Base-by-base conservation (phyloP, 1,140 invertebrate genomes). In the Pseudomyrmex gracilis region DNA sequence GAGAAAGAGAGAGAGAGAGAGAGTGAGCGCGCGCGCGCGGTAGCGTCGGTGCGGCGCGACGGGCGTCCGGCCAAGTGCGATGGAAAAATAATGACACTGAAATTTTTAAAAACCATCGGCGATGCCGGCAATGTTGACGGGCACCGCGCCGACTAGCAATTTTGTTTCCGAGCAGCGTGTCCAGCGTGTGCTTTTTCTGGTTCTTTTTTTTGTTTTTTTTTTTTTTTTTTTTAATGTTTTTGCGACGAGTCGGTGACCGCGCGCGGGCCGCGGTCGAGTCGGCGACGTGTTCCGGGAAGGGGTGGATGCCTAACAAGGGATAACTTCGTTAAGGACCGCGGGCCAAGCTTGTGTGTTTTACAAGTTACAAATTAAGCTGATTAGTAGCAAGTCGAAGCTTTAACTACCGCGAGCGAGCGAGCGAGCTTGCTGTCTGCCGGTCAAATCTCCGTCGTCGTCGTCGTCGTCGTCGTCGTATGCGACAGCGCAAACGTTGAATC, bases 331-430 rank as follows among this genome's bases (percentile, higher is more conserved):
- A 94, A 87, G 91, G 82, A 91, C 89, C 87, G 73, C 90, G 84
- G 90, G 88, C 82, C 91, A 82, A 85, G 90, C 90, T 93, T 94
- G 94, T 94, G 93, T 94, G 92, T 94, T 94, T 94, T 94, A 94
- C 93, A 93, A 94, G 93, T 94, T 94, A 94, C 92, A 91, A 94
- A 94, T 94, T 93, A 94, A 91, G 93, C 93, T 94, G 94, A 94
- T 94, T 94, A 94, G 93, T 91, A 92, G 82, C 74, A 88, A 90
- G 85, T 88, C 78, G 85, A 82, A 82, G 77, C 83, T 82, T 60
- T 83, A 70, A 89, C 74, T 60, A 76, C 73, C 74, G 84, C 22
- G 80, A 88, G 73, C 84, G 68, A 78, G 84, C 22, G 80, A 88
- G 73, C 84, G 68, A 78, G 53, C 78, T 64, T 60, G 80, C 64